Evolutionary conservation across 2,888 invertebrate species (phyloP).

Genomic region (Acrobasis repandana): DNA sequence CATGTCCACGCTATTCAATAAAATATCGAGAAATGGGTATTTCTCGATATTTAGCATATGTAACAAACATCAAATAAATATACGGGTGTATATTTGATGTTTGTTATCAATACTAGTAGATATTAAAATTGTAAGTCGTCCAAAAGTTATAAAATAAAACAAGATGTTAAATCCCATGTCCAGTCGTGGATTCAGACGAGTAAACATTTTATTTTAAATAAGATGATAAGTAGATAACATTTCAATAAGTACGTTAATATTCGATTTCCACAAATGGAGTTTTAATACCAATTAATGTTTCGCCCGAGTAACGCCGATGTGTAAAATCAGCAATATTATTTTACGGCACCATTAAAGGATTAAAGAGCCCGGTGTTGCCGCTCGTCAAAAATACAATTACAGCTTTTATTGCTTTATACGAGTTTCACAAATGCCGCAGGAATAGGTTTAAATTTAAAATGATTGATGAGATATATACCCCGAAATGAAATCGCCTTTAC

Average conservation of each 20-base stretch:
- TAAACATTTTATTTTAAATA: too few species aligned
- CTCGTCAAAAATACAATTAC: constrained; percentile 25
- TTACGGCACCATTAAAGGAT: constrained; percentile 22
- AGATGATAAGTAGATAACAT: neutral
- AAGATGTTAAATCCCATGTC: too few species aligned
- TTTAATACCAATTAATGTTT: constrained; percentile 13
- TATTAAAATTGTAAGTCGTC: too few species aligned
- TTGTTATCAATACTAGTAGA: too few species aligned
- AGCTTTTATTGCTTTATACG: constrained; percentile 21
- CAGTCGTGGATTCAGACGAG: too few species aligned
- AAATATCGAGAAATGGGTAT: too few species aligned
- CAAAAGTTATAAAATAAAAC: too few species aligned
- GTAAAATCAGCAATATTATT: constrained; percentile 25
- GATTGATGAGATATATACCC: constrained; percentile 6
- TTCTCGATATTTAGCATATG: too few species aligned
- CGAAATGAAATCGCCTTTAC: neutral
- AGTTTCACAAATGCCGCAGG: constrained; percentile 12
- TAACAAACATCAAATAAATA: too few species aligned
- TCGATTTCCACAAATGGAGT: neutral
- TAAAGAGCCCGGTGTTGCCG: constrained; percentile 21
- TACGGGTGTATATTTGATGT: too few species aligned
- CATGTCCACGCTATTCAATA: too few species aligned
- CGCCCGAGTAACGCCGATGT: constrained; percentile 9
- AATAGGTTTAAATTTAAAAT: constrained; percentile 15
- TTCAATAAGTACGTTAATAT: neutral